Evolutionary conservation across 2,797 vertebrate genomes (phyloP).

Genomic region (Hephaestus fuliginosus): DNA sequence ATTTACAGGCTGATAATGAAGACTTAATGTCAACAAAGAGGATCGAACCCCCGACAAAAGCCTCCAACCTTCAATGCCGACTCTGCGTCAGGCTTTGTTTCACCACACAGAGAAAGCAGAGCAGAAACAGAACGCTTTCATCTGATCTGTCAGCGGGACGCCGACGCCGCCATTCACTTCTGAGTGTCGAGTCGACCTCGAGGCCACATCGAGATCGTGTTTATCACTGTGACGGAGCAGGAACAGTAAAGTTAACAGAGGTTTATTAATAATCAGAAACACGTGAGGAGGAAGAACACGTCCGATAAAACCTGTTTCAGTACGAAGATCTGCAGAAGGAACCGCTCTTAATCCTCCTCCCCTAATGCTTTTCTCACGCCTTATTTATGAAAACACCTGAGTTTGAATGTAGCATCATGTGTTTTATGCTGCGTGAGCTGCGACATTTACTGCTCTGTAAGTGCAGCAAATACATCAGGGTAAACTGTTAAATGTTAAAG

Average conservation of each 20-base stretch:
- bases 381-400: too few species aligned
- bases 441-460: too few species aligned
- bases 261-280: too few species aligned
- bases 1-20: slow-evolving; percentile 36
- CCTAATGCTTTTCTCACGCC: too few species aligned
- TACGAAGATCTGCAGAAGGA: not conserved
- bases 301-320: not conserved
- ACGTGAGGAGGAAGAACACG: not conserved
- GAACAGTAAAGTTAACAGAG: too few species aligned
- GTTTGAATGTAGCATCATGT: too few species aligned
- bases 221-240: not conserved
- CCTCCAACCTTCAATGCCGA: slow-evolving; percentile 24
- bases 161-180: too few species aligned
- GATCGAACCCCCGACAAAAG: slow-evolving; percentile 30
- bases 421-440: too few species aligned
- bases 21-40: slow-evolving; percentile 36
- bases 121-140: not conserved
- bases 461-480: too few species aligned
- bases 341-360: too few species aligned
- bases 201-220: too few species aligned
- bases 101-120: not conserved
- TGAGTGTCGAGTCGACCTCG: not conserved
- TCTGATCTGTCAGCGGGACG: not conserved
- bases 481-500: too few species aligned
- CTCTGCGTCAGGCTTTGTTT: slow-evolving; percentile 19